phyloP scores from a whole-genome alignment of 2,797 vertebrate genomes.

The Dallia pectoralis region DNA sequence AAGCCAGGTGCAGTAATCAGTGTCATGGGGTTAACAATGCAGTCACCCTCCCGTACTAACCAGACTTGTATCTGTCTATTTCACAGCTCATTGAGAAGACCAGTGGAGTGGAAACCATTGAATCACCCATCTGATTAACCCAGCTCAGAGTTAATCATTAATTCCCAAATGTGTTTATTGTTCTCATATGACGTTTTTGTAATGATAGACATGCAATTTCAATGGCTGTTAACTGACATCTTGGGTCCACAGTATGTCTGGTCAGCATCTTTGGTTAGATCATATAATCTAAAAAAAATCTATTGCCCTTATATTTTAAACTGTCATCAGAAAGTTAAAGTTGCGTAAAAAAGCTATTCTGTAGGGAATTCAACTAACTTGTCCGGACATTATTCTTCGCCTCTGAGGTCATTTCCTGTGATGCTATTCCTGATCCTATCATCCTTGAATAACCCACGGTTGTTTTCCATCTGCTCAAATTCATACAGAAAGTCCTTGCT shows the following conservation, averaged over 20 bases:
- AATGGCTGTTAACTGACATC: neutral
- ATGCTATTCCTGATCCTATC: conserved; percentile 51
- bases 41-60: neutral
- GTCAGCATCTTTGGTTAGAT: conserved; percentile 1
- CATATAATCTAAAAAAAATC: neutral
- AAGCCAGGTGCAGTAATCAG: neutral
- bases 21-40: neutral
- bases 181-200: neutral
- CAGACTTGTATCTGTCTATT: neutral
- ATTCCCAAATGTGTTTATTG: neutral
- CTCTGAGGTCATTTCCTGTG: conserved; percentile 65
- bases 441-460: conserved; percentile 40
- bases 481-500: conserved; percentile 60
- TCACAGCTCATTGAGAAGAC: conserved; percentile 12
- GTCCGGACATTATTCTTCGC: conserved; percentile 5
- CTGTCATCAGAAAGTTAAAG: neutral
- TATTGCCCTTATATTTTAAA: neutral
- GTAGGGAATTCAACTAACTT: neutral
- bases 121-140: conserved; percentile 1
- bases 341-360: neutral
- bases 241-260: neutral
- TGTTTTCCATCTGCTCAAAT: conserved; percentile 47
- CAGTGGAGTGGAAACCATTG: neutral
- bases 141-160: conserved; percentile 11
- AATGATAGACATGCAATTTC: neutral